Percentiles rank a stretch among this genome's conserved stretches.
Evolutionary conservation across 2,113 vertebrate genomes (phyloP).

Genomic region (Aptenodytes forsteri): DNA sequence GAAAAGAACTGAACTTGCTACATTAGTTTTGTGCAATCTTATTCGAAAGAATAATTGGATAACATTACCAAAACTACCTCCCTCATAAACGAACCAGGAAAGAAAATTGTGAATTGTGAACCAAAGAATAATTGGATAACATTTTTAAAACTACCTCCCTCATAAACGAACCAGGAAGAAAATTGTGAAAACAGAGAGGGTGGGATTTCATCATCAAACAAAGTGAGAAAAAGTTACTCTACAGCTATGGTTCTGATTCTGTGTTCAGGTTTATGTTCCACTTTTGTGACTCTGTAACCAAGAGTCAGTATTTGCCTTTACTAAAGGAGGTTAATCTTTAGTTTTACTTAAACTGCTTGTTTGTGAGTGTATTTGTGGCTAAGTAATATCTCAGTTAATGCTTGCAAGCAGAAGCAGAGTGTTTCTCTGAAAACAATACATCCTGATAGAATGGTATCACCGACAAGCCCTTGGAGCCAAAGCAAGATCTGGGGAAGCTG

Average conservation of each 20-base stretch:
- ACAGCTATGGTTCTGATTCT: background rate
- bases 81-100: background rate
- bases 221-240: background rate
- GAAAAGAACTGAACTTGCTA: background rate
- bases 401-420: background rate
- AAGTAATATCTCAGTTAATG: background rate
- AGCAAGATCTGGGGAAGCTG: background rate
- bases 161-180: background rate
- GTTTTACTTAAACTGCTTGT: background rate
- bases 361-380: background rate
- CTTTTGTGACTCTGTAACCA: background rate
- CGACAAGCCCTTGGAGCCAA: background rate
- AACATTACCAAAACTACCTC: background rate
- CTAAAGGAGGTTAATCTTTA: background rate
- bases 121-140: background rate
- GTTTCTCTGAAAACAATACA: background rate
- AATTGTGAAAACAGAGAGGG: background rate
- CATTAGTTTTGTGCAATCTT: background rate
- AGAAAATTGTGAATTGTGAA: background rate
- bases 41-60: background rate
- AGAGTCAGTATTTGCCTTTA: background rate
- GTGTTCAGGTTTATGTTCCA: background rate
- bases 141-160: background rate
- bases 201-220: background rate
- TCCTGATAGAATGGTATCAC: background rate